Conservation (phyloP, 2,797 vertebrate genomes). For the Gallinago nigripennis region DNA sequence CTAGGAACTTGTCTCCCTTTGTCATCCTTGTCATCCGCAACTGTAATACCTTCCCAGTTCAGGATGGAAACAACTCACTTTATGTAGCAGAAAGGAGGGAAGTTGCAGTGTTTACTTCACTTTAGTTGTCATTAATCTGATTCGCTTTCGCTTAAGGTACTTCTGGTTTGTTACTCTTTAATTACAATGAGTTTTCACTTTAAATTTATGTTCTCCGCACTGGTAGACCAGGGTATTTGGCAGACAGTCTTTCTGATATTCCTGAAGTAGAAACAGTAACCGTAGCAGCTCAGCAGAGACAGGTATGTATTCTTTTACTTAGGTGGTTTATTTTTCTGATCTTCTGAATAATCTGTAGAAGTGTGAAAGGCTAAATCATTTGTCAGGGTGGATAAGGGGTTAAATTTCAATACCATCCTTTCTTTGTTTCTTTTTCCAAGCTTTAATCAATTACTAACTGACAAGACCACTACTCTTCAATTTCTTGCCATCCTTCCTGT, state of each 20-base stretch:
- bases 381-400: neutral
- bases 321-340: neutral
- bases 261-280: neutral
- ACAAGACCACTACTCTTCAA: neutral
- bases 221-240: neutral
- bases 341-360: neutral
- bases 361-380: neutral
- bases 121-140: neutral
- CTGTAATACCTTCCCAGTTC: neutral
- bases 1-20: neutral
- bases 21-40: neutral
- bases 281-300: rapidly evolving
- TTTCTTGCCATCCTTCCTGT: neutral
- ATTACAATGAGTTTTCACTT: neutral
- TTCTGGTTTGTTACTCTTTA: neutral
- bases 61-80: neutral
- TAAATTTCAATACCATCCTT: neutral
- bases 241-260: neutral
- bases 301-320: neutral
- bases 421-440: neutral
- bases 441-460: neutral
- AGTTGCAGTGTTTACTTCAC: neutral
- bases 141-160: rapidly evolving
- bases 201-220: neutral
- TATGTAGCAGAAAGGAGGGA: neutral